phyloP scores from a whole-genome alignment of 2,888 invertebrate genomes.

The Harpalus rufipes region DNA sequence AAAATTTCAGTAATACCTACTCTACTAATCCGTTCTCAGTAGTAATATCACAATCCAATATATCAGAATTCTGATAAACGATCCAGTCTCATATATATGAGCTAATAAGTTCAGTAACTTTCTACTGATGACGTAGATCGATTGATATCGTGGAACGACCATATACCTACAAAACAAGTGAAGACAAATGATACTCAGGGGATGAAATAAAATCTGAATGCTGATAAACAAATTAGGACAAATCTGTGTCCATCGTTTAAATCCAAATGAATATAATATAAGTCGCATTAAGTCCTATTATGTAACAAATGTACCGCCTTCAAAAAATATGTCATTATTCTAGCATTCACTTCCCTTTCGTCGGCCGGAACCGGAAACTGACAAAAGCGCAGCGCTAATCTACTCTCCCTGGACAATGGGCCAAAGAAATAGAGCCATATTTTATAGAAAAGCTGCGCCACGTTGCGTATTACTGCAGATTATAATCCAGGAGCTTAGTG shows the following conservation, averaged over 20 bases:
- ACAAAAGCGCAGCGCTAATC: constrained; percentile 32
- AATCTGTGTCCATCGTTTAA: not conserved
- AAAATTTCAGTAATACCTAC: not conserved
- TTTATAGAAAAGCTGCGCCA: constrained; percentile 24
- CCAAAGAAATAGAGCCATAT: constrained; percentile 33
- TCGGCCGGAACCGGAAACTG: constrained; percentile 34
- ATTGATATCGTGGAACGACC: no score
- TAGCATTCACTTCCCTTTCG: constrained; percentile 16
- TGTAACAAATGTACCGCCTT: not conserved
- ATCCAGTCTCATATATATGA: no score
- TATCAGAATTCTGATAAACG: not conserved
- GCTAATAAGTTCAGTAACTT: no score
- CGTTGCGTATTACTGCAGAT: constrained; percentile 21
- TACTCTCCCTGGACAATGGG: constrained; percentile 28
- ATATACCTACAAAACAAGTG: no score
- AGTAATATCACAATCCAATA: no score
- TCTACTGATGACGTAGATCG: no score
- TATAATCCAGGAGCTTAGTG: constrained; percentile 51
- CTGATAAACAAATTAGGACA: not conserved
- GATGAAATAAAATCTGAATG: no score
- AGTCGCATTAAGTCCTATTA: not conserved
- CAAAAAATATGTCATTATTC: constrained; percentile 31
- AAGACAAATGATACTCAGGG: no score
- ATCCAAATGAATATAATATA: no score
- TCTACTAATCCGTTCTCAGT: not conserved